Conservation (phyloP, 2,113 vertebrate genomes). For the Lepisosteus osseus region DNA sequence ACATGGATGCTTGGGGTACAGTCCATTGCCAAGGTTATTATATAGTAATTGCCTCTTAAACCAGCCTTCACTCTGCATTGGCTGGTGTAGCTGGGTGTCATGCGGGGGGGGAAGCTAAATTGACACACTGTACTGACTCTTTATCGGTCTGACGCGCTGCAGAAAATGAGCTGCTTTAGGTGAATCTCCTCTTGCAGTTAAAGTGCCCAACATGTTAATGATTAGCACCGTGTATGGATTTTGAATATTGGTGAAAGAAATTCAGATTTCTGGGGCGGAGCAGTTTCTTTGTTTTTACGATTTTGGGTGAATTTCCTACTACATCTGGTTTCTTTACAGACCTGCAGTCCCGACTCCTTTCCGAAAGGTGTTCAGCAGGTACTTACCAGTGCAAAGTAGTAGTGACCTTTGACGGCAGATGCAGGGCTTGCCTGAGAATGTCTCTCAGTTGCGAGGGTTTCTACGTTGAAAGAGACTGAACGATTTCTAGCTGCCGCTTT, state of each 20-base stretch:
- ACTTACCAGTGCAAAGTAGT: too few relatives aligned
- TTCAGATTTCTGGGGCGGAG: too few relatives aligned
- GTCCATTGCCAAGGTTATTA: constrained; percentile 62
- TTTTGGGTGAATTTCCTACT: too few relatives aligned
- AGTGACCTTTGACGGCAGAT: too few relatives aligned
- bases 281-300: too few relatives aligned
- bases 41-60: constrained; percentile 64
- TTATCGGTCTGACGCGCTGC: neutral
- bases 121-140: constrained; percentile 25
- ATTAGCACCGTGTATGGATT: neutral
- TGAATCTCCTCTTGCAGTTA: neutral
- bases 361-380: too few relatives aligned
- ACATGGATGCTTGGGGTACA: constrained; percentile 55
- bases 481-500: too few relatives aligned
- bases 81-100: constrained; percentile 41
- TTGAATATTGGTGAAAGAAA: neutral
- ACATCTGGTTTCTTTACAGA: too few relatives aligned
- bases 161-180: constrained; percentile 6
- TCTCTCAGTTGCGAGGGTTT: too few relatives aligned
- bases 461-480: too few relatives aligned
- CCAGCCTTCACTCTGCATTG: constrained; percentile 46
- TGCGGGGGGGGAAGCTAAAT: constrained; percentile 34
- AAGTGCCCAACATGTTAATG: constrained; percentile 1
- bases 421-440: too few relatives aligned
- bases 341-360: too few relatives aligned